Conservation (phyloP, 2,113 vertebrate genomes). For the Anguilla rostrata region DNA sequence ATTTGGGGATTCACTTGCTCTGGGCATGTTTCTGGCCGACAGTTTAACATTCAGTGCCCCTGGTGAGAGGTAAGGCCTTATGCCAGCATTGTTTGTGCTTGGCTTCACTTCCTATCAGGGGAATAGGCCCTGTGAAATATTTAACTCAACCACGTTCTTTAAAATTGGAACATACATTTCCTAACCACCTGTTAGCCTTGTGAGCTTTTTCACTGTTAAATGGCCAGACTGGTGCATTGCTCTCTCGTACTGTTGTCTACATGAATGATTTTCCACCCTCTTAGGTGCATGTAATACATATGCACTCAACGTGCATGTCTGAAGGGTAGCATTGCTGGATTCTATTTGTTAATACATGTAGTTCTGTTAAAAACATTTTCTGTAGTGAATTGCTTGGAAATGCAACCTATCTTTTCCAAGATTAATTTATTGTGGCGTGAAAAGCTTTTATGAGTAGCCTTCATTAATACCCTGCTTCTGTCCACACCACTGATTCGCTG, state of each 20-base stretch:
- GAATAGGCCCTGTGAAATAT: neutral
- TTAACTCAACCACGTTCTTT: conserved; percentile 23
- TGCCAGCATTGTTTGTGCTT: neutral
- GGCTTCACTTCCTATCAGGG: neutral
- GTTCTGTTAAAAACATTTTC: too few species aligned
- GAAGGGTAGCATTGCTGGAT: neutral
- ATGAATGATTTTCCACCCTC: neutral
- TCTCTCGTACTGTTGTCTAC: neutral
- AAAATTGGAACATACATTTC: conserved; percentile 15
- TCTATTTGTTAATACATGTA: neutral
- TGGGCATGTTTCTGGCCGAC: too few species aligned
- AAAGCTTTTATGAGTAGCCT: neutral
- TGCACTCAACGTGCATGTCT: too few species aligned
- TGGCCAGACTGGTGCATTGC: neutral
- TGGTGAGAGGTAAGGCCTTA: neutral
- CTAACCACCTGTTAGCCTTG: neutral
- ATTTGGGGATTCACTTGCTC: too few species aligned
- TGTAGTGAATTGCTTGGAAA: neutral
- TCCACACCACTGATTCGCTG: neutral
- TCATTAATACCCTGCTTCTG: neutral
- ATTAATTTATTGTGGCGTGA: neutral
- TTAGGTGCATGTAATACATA: too few species aligned
- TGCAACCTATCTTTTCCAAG: neutral
- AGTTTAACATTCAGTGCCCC: neutral
- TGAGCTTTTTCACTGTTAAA: conserved; percentile 11